Conservation (phyloP, 2,888 invertebrate species). For the Dicycla oo region DNA sequence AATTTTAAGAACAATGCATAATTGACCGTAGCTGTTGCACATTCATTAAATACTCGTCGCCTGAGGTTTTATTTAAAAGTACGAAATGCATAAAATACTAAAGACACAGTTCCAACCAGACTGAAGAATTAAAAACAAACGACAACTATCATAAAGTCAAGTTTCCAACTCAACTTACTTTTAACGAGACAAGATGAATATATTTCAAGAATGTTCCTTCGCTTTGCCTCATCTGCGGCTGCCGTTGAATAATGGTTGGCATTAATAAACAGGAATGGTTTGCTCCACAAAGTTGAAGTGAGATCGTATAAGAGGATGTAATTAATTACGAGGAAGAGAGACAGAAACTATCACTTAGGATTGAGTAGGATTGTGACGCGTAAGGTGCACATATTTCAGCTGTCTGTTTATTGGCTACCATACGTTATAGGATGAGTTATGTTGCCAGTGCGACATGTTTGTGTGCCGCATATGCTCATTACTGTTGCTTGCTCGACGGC, state of each 20-base stretch:
- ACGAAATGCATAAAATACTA: slow-evolving; percentile 15
- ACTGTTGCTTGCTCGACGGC: slow-evolving; percentile 35
- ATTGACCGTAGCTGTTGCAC: not conserved
- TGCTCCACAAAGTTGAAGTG: slow-evolving; percentile 77
- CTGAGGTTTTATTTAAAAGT: not conserved
- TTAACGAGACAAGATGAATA: slow-evolving; percentile 82
- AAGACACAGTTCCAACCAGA: slow-evolving; percentile 49
- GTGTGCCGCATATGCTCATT: slow-evolving; percentile 55
- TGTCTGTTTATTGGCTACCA: slow-evolving; percentile 46
- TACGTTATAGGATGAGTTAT: slow-evolving; percentile 56
- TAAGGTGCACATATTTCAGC: slow-evolving; percentile 60
- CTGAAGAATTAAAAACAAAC: slow-evolving; percentile 69
- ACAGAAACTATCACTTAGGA: slow-evolving; percentile 82
- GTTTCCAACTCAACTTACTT: slow-evolving; percentile 81
- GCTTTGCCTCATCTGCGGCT: slow-evolving; percentile 85
- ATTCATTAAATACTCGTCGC: not conserved
- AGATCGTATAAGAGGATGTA: slow-evolving; percentile 81
- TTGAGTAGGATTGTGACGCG: slow-evolving; percentile 69
- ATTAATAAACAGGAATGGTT: slow-evolving; percentile 88
- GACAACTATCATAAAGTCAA: slow-evolving; percentile 79
- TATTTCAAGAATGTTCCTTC: slow-evolving; percentile 81
- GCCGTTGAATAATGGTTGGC: slow-evolving; percentile 85
- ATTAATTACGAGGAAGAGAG: slow-evolving; percentile 82
- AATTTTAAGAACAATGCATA: slow-evolving; percentile 1
- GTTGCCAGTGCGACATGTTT: slow-evolving; percentile 43